These are phyloP conservation scores for Pedetes capensis DNA, from an alignment of 2,113 vertebrate genomes.

Conservation along the genomic window DNA sequence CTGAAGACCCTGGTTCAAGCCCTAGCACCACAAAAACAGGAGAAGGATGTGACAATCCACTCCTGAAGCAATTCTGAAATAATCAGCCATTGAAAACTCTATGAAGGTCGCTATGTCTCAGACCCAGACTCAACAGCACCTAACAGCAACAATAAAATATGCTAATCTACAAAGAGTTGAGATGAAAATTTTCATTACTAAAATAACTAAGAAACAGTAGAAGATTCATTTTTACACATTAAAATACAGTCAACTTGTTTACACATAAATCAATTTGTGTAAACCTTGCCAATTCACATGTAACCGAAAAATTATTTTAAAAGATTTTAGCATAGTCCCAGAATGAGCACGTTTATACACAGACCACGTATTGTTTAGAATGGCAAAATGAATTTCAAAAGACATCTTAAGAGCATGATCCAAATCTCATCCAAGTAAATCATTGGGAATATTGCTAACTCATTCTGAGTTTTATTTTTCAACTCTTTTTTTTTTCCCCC, in stretches of 20 bases:
- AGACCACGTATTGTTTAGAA: background rate
- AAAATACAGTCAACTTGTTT: background rate
- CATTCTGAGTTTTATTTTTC: background rate
- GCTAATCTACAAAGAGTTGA: background rate
- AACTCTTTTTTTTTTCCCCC: no score
- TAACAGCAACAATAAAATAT: no score
- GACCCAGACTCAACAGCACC: no score
- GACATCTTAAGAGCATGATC: background rate
- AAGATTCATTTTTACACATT: background rate
- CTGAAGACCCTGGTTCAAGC: no score
- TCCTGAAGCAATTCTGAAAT: no score
- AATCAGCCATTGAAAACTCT: no score
- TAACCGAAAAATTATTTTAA: background rate
- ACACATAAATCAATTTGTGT: background rate
- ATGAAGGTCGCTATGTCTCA: no score
- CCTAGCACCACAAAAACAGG: no score
- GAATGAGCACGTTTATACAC: background rate
- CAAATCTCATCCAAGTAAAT: background rate
- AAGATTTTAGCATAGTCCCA: background rate
- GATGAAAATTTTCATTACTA: background rate
- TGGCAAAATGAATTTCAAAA: conserved; percentile 32
- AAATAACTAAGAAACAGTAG: background rate
- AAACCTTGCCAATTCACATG: background rate
- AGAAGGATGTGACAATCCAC: no score
- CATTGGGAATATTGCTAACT: background rate